Conservation (phyloP, 1,140 invertebrate species). For the Pteromalus puparum region DNA sequence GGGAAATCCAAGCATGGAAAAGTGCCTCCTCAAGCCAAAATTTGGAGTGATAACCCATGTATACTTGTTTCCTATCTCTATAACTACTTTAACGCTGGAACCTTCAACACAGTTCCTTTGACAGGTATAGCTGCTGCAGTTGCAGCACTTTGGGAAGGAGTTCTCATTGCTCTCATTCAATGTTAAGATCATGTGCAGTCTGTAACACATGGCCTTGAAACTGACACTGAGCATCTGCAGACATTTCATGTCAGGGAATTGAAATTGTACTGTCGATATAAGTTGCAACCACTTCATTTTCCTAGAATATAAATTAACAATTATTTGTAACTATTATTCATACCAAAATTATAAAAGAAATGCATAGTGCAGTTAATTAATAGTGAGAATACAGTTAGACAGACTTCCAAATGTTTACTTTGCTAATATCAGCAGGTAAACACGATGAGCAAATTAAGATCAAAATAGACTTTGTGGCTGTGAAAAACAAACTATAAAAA, state of each 20-base stretch:
- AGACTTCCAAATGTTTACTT: neutral
- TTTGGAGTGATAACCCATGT: constrained; percentile 74
- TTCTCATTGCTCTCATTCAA: constrained; percentile 64
- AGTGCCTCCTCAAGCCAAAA: constrained; percentile 70
- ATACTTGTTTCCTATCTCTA: constrained; percentile 75
- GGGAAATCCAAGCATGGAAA: constrained; percentile 73
- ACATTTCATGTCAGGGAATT: constrained; percentile 72
- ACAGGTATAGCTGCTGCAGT: constrained; percentile 74
- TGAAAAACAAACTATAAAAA: neutral
- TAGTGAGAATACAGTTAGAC: neutral
- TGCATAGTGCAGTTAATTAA: no score
- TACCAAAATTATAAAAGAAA: no score
- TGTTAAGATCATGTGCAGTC: constrained; percentile 72
- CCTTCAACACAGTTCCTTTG: constrained; percentile 72
- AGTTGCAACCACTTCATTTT: constrained; percentile 74
- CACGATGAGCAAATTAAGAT: neutral
- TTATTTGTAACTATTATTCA: no score
- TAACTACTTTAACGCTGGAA: constrained; percentile 72
- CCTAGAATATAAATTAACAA: constrained; percentile 61
- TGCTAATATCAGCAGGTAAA: neutral
- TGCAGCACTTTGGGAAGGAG: constrained; percentile 71
- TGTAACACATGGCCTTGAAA: constrained; percentile 74
- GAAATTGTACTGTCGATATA: constrained; percentile 71
- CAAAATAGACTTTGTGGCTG: no score
- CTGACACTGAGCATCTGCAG: constrained; percentile 70